A percentile compares a stretch with the other conserved stretches of the same genome.
These are phyloP conservation scores for Chrysochloris asiatica DNA, from an alignment of 2,113 vertebrate species.

Conservation along the genomic window DNA sequence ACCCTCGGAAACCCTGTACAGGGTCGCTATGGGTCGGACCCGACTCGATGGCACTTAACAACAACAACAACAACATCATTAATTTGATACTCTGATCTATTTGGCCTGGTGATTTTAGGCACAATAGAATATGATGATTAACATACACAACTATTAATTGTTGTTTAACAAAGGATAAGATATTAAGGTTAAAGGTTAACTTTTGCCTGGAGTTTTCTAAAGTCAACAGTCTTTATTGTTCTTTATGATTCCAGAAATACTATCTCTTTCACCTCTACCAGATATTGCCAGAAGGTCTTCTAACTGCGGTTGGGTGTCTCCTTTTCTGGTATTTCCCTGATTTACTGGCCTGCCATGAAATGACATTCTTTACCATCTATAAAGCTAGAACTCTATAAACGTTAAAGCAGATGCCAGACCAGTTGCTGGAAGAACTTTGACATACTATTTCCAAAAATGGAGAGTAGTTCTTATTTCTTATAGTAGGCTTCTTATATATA, in stretches of 20 bases:
- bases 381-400: background rate
- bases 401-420: background rate
- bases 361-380: background rate
- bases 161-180: background rate
- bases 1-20: too few relatives aligned
- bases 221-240: background rate
- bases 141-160: background rate
- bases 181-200: background rate
- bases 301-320: background rate
- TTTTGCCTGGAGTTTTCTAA: background rate
- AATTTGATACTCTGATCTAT: background rate
- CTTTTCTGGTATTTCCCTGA: background rate
- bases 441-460: background rate
- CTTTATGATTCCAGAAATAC: background rate
- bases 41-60: too few relatives aligned
- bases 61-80: too few relatives aligned
- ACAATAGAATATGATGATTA: background rate
- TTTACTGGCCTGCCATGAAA: background rate
- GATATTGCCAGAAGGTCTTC: background rate
- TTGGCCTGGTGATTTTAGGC: background rate
- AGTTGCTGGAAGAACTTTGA: background rate
- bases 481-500: background rate
- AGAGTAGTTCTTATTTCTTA: background rate
- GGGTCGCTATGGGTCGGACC: too few relatives aligned
- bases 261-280: background rate